Conservation (phyloP, 2,797 vertebrate species). For the Peromyscus aztecus region DNA sequence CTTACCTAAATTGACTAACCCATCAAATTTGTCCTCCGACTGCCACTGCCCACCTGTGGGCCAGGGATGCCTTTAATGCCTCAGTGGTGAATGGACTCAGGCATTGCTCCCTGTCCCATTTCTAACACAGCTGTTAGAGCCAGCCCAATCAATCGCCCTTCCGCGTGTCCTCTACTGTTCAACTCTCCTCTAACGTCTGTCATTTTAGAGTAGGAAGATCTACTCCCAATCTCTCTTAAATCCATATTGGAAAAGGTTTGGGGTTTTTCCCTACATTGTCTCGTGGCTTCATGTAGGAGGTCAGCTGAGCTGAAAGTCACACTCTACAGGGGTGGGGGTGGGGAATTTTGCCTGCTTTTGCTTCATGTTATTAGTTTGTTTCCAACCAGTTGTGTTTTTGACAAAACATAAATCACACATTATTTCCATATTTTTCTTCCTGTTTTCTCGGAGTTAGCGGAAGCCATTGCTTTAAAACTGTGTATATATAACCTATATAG, state of each 20-base stretch:
- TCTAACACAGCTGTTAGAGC: background rate
- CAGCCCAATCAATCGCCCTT: background rate
- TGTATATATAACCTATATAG: background rate
- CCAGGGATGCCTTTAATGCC: background rate
- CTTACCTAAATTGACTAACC: background rate
- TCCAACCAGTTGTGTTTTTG: background rate
- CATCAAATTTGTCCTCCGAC: background rate
- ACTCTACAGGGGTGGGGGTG: background rate
- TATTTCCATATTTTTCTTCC: constrained; percentile 17
- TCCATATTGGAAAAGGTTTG: background rate
- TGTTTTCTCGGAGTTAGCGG: background rate
- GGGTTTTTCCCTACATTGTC: background rate
- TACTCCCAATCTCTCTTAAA: background rate
- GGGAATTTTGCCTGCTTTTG: background rate
- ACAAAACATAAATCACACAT: background rate
- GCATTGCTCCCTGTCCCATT: background rate
- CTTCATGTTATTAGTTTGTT: background rate
- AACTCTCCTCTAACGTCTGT: background rate
- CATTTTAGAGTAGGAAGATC: background rate
- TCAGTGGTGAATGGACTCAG: background rate
- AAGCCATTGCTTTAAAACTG: background rate
- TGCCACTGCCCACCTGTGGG: background rate
- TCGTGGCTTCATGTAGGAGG: background rate
- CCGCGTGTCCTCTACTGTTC: background rate
- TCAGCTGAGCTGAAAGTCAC: background rate